Base-by-base conservation (phyloP, 2,888 invertebrate species). In the Agrypnus murinus region DNA sequence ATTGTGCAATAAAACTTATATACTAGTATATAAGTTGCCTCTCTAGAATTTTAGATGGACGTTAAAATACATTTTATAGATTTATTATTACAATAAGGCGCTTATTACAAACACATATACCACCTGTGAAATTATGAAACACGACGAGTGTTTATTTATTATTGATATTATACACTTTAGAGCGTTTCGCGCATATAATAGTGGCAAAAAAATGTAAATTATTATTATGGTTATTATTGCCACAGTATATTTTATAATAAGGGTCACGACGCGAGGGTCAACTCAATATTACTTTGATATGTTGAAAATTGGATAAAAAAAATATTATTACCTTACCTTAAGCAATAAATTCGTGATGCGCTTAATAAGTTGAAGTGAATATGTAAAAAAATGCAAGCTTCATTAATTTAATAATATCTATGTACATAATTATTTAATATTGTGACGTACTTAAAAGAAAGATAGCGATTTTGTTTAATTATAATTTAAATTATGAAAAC, bases 41-140 rank as follows among this genome's bases (percentile, higher is more conserved):
- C 25, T 25, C 25, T 25, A 25, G 25, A 25, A 25, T 25, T 25
- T 5, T 19, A 46, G 19, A 46, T 19, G 9, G 45, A 17, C 46
- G 19, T 46, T 46, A 46, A 46, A 25, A 19, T 46, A 10, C 46
- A 46, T 46, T 46, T 25, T 19, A 19, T 17, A 46, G 46, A 46
- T 46, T 46, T 46, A 46, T 46, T 46, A 46, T 19, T 46, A 46
- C 46, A 46, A 46, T 46, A 46, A 46, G 19, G 46, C 46, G 46
- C 46, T 46, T 46, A 46, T 46, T 46, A 15, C 46, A 9, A 46
- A 17, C 46, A 19, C 43, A 19, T 46, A 46, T 19, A 46, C 46
- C 46, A 46, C 46, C 46, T 46, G 46, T 17, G 10, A 46, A 19
- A 46, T 46, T 46, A 46, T 46, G 46, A 46, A 46, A 46, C 46